Base-by-base conservation (phyloP, 2,797 vertebrate genomes). In the Labeo calbasu region DNA sequence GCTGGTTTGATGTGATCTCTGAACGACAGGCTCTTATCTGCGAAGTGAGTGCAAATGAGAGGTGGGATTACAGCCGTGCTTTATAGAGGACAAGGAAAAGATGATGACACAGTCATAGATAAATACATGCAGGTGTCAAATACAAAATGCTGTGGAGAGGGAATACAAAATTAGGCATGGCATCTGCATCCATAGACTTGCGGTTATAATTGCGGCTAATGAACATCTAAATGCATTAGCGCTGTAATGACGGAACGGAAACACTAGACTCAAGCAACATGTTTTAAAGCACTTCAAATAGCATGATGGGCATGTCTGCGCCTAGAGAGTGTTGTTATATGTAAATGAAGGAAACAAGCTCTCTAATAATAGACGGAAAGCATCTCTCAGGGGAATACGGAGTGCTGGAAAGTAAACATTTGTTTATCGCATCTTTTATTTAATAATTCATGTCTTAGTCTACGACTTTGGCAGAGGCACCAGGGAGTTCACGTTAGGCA, bases 1-100 rank as follows among this genome's bases (percentile, higher is more conserved):
- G 65, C 77, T 75, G 84, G 83, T 85, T 79, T 82, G 73, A 84
- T 71, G 85, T 78, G 73, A 86, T 79, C 71, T 75, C 70, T 73
- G 71, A 87, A 82, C 78, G 85, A 85, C 78, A 84, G 85, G 57
- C 75, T 77, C 46, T 76, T 82, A 63, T 87, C 79, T 80, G 86
- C 63, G 23, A 75, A 71, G 40, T 32, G 57, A 32, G 43, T 59
- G 76, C 63, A 84, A 68, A 71, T 76, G 78, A 82, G 61, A 79
- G 83, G 66, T 69, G 43, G 81, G 63, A 48, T 85, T 68, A 81
- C 66, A 68, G 25, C 73, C 75, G 61, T 59, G 73, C 23, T 79
- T 61, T 40, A 32, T 57, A 53, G 79, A 65, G 6, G 57, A 82
- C 51, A 55, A 28, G 14, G 40, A 72, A 68, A 63, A 66, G 43